These are phyloP conservation scores for Manis javanica DNA, from an alignment of 2,797 vertebrate species.

Conservation along the genomic window DNA sequence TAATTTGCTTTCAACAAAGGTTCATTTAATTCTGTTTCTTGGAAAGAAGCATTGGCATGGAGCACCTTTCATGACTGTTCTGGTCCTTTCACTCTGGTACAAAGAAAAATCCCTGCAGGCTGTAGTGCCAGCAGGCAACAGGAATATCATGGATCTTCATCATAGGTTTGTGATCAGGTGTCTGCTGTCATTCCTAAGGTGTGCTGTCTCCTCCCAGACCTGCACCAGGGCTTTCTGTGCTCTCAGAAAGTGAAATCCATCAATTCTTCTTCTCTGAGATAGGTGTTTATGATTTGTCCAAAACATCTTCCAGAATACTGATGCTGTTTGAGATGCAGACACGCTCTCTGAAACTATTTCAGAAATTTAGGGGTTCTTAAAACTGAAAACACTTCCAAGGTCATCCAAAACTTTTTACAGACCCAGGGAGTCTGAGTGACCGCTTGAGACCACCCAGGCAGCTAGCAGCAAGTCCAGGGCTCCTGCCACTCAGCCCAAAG, in stretches of 20 bases:
- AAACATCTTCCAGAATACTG: constrained; percentile 23
- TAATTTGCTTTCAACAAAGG: background rate
- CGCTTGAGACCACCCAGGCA: background rate
- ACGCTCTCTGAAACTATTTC: constrained; percentile 19
- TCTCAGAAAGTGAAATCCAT: constrained; percentile 3
- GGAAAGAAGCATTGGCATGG: background rate
- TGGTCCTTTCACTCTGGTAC: background rate
- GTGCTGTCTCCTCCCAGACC: background rate
- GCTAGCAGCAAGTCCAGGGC: background rate
- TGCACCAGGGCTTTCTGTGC: background rate
- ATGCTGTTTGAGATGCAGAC: background rate
- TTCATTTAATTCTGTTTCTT: constrained; percentile 3
- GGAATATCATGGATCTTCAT: constrained; percentile 14
- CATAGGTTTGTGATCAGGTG: background rate
- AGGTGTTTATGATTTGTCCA: constrained; percentile 30
- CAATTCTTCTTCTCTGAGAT: background rate
- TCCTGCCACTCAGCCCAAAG: background rate
- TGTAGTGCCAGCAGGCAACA: background rate
- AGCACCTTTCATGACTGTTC: background rate
- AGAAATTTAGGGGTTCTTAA: background rate
- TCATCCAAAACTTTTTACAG: background rate
- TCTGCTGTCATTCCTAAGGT: constrained; percentile 23
- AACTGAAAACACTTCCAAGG: background rate
- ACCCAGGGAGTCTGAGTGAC: background rate
- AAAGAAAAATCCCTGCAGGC: background rate